A percentile compares a stretch with the other conserved stretches of the same genome.
phyloP scores from a whole-genome alignment of 2,888 invertebrate genomes.

The Eudemis profundana region DNA sequence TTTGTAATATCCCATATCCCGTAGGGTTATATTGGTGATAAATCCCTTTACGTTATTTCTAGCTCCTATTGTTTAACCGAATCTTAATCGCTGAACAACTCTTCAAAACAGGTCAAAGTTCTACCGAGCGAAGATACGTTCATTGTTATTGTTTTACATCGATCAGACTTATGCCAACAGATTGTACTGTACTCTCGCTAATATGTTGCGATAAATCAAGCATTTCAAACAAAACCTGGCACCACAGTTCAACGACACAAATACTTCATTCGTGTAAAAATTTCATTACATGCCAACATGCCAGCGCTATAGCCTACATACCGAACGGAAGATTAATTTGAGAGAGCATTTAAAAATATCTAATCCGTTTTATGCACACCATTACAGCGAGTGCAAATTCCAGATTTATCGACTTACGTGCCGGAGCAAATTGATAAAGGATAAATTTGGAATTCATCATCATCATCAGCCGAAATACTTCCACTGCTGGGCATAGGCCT shows the following conservation, averaged over 20 bases:
- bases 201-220: conserved; percentile 4
- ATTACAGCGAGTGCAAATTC: conserved; percentile 36
- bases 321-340: conserved; percentile 33
- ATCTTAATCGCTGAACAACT: too few species aligned
- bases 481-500: too few species aligned
- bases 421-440: conserved; percentile 4
- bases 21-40: too few species aligned
- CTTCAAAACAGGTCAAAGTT: too few species aligned
- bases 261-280: conserved; percentile 21
- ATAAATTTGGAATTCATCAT: conserved; percentile 4
- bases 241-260: background rate
- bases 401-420: conserved; percentile 30
- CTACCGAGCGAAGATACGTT: background rate
- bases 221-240: background rate
- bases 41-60: too few species aligned
- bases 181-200: background rate
- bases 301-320: conserved; percentile 37
- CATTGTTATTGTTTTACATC: background rate
- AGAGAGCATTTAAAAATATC: conserved; percentile 43
- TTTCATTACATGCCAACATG: conserved; percentile 34
- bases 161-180: background rate
- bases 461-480: too few species aligned
- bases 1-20: too few species aligned
- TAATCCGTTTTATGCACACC: conserved; percentile 25
- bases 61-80: too few species aligned